Base-by-base conservation (phyloP, 1,140 invertebrate species). In the Heliconius hermathena region DNA sequence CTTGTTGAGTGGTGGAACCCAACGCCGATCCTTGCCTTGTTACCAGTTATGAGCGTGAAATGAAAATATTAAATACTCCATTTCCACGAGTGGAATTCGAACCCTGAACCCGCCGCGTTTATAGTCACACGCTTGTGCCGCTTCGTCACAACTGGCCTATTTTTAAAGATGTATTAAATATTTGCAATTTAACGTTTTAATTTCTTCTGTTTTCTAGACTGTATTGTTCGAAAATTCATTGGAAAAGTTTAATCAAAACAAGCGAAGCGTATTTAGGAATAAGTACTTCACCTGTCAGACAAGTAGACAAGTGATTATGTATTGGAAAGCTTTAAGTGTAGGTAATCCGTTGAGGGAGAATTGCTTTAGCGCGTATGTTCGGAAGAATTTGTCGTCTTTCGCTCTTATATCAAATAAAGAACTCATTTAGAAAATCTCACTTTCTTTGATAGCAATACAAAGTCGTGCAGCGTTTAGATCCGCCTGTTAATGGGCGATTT, bases 281-380 rank as follows among this genome's bases (percentile, higher is more conserved):
- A 66, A 66, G n/a, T 66, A 66, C 60, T 66, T 26, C 60, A 66
- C n/a, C 22, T 66, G 60, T 46, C 72, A 41, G 38, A 49, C 26
- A 73, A 26, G 46, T 73, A 38, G 36, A 49, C 22, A 73, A 22
- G 46, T 60, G 60, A 66, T 46, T 49, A 20, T 74, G 20, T 60
- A 46, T 41, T 29, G 36, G 74, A 36, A 70, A 36, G 74, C 57
- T 66, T 75, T 75, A 72, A 75, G 49, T 71, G 33, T 52, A 46
- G 46, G 41, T 79, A 79, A 79, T 79, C 78, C 73, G n/a, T 29
- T 57, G 73, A 71, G 73, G 33, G 11, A 57, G 54, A 57, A 79
- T 54, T 54, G 78, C 73, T 79, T 75, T 60, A 75, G 52, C 73
- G 18, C 49, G 16, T 20, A 71, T 78, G 22, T 72, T 74, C 13